Base-by-base conservation (phyloP, 37 sponge, comb jelly and placozoan genomes). In the Eunapius fragilis region DNA sequence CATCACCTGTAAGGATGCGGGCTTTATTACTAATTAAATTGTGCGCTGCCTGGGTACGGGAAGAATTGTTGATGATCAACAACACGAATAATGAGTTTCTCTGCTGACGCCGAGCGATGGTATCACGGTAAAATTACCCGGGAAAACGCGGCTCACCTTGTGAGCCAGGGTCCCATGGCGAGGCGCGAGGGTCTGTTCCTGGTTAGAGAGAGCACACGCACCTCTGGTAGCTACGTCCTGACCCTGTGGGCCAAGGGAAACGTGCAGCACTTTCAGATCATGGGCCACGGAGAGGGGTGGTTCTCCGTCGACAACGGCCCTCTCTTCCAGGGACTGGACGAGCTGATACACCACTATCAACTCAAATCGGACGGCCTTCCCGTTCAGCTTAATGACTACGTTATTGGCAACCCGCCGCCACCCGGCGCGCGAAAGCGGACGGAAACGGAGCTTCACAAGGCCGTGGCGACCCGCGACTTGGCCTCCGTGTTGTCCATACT, bases 291-390 rank as follows among this genome's bases (percentile, higher is more conserved):
- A 0, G 96, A 96, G 83, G 93, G 90, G 4, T 90, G 91, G 94
- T 96, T 88, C 68, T 90, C 94, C 23, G 86, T 96, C 2, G 96
- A 96, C 81, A 93, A 96, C 71, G 96, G 96, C 2, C 96, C 96
- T 3, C 85, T 93, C 28, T 96, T 93, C 86, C 96, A 96, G 77
- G 96, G 96, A 25, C 87, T 96, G 25, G 96, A 96, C 67, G 91
- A 90, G 23, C 82, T 96, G 14, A 72, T 96, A 2, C 88, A 78
- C 30, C 94, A 96, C 83, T 96, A 96, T 74, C 87, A 79, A 31
- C 2, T 14, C 2, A 67, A 72, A 26, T 35, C 94, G 12, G 91
- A 96, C 74, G 96, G 96, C 26, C 87, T 96, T 2, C 96, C 96
- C 10, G 58, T 80, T 0, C 85, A 83, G 25, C 91, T 96, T 0